These are phyloP conservation scores for Muschampia plurimacula DNA, from an alignment of 2,888 invertebrate genomes.

Conservation along the genomic window DNA sequence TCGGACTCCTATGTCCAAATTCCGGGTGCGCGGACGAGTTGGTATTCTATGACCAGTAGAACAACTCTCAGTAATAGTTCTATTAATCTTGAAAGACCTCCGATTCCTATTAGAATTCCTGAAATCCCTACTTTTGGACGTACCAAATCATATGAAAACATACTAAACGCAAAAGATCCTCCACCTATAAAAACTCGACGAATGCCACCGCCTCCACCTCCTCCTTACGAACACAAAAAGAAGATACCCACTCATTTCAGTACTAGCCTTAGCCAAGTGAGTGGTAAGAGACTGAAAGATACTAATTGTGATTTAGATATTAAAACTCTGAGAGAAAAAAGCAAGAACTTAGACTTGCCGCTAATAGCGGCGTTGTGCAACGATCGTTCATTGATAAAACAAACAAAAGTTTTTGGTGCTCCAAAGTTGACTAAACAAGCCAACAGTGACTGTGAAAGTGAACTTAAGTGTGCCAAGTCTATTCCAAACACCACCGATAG, in stretches of 20 bases:
- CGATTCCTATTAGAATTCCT: constrained; percentile 85
- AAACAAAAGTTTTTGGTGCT: constrained; percentile 94
- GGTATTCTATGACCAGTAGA: constrained; percentile 87
- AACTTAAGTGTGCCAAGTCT: constrained; percentile 74
- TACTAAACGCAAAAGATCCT: constrained; percentile 87
- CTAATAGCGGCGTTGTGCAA: constrained; percentile 97
- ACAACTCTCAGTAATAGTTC: constrained; percentile 87
- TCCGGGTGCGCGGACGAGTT: constrained; percentile 85
- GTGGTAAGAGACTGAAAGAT: constrained; percentile 70
- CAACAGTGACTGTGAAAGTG: constrained; percentile 78
- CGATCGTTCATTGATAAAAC: constrained; percentile 94
- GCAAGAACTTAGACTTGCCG: constrained; percentile 95
- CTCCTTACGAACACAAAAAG: constrained; percentile 81
- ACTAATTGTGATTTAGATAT: constrained; percentile 88
- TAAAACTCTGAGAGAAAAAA: constrained; percentile 93
- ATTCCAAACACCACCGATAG: constrained; percentile 78
- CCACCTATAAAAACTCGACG: constrained; percentile 81
- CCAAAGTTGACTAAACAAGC: constrained; percentile 86
- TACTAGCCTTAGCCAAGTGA: constrained; percentile 61
- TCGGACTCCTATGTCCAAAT: constrained; percentile 90
- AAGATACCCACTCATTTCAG: constrained; percentile 84
- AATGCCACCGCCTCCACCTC: constrained; percentile 84
- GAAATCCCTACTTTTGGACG: constrained; percentile 86
- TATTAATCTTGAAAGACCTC: constrained; percentile 88
- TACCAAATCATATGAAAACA: constrained; percentile 93